Base-by-base conservation (phyloP, 2,797 vertebrate species). In the Sitta carolinensis region DNA sequence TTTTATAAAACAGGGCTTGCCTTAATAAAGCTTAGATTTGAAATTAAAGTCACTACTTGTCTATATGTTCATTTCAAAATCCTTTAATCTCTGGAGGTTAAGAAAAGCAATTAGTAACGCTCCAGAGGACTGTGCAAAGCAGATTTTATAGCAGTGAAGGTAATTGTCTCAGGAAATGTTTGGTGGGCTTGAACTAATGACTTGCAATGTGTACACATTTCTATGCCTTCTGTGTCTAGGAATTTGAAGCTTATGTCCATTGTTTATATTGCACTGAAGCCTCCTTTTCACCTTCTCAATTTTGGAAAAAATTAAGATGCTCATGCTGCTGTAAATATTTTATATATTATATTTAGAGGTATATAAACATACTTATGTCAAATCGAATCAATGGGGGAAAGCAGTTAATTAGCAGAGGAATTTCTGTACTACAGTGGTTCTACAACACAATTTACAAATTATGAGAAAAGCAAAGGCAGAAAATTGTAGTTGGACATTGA, bases 151-250 rank as follows among this genome's bases (percentile, higher is more conserved):
- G 92, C 94, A 95, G 84, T 0, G 9, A 93, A 96, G 96, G 95
- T 95, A 96, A 96, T 96, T 96, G 96, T 96, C 91, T 95, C 88
- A 93, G 94, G 91, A 96, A 96, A 94, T 75, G 72, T 96, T 94
- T 94, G 90, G 91, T 95, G 80, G 79, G 81, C 75, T 95, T 90
- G 94, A 96, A 94, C 91, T 91, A 96, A 96, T 86, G 90, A 94
- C 94, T 94, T 93, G 57, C 88, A 94, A 70, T 87, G 45, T 76
- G 84, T 89, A 96, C 66, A 87, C 64, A 87, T 80, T 91, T 87
- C 72, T 78, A 14, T 55, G 82, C 73, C 59, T 81, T 75, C 82
- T 86, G 5, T 84, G 73, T 91, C 81, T 73, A 88, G 83, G 75
- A 95, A 88, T 95, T 72, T 58, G 27, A 95, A 87, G 67, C 61